Evolutionary conservation across 2,888 invertebrate genomes (phyloP).

Genomic region (Mycalesis mineus): DNA sequence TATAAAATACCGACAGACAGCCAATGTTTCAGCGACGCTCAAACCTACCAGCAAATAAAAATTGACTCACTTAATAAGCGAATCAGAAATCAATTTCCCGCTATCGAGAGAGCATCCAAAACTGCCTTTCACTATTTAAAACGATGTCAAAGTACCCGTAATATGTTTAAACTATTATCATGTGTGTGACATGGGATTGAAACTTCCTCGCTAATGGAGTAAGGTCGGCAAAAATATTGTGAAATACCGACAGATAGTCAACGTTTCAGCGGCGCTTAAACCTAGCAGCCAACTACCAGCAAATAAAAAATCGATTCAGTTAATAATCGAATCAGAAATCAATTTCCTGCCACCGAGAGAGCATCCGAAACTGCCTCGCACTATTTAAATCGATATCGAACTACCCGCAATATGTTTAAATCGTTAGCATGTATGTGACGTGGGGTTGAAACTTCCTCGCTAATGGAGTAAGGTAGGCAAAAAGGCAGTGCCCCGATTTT

Average conservation of each 20-base stretch:
- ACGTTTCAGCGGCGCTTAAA: too few relatives aligned
- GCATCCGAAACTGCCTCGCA: not conserved
- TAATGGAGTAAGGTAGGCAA: conserved; percentile 21
- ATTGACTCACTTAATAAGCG: not conserved
- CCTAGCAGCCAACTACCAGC: not conserved
- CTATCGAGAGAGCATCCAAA: not conserved
- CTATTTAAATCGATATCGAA: conserved; percentile 20
- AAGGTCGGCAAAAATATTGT: not conserved
- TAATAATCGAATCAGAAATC: not conserved
- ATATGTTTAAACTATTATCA: conserved; percentile 25
- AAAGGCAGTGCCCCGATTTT: conserved; percentile 18
- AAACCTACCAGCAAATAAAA: not conserved
- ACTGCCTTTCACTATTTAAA: conserved; percentile 14
- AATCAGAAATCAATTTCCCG: not conserved
- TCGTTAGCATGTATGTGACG: conserved; percentile 23
- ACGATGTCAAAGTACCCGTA: conserved; percentile 15
- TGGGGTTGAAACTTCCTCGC: conserved; percentile 15
- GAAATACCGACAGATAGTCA: too few relatives aligned
- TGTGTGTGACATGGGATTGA: conserved; percentile 19
- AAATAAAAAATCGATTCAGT: not conserved
- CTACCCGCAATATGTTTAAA: conserved; percentile 21
- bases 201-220: conserved; percentile 19
- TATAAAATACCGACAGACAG: too few relatives aligned
- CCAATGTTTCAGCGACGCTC: too few relatives aligned
- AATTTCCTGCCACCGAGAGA: not conserved